A percentile compares a stretch with the other conserved stretches of the same genome.
Evolutionary conservation across 1,140 invertebrate genomes (phyloP).

Genomic region (Luehdorfia chinensis): DNA sequence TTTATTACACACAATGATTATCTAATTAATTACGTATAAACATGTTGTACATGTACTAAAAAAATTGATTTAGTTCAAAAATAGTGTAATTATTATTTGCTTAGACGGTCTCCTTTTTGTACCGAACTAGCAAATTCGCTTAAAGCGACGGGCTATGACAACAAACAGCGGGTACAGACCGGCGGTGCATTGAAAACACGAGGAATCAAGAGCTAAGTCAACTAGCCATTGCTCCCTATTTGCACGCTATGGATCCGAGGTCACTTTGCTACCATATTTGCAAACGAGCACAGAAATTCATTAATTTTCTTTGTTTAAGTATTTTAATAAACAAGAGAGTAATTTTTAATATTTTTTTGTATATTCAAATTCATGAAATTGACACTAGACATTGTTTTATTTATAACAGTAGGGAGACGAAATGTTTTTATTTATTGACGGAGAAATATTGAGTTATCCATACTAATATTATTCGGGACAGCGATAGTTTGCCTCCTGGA

Average conservation of each 20-base stretch:
- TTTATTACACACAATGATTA: too few species aligned
- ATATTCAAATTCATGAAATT: background rate
- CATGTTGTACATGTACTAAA: too few species aligned
- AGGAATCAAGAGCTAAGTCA: slow-evolving; percentile 68
- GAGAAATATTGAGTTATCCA: too few species aligned
- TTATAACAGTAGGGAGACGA: too few species aligned
- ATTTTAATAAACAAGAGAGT: background rate
- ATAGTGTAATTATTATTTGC: background rate
- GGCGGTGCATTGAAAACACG: slow-evolving; percentile 53
- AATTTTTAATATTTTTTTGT: background rate
- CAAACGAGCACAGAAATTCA: background rate
- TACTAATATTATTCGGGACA: too few species aligned
- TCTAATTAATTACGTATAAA: too few species aligned
- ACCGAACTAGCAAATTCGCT: background rate
- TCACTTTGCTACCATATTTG: slow-evolving; percentile 24
- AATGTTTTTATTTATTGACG: too few species aligned
- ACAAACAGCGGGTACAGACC: slow-evolving; percentile 34
- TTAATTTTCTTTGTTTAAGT: background rate
- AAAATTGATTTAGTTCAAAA: background rate
- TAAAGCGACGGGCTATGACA: slow-evolving; percentile 9
- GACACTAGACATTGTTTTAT: too few species aligned
- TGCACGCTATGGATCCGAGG: slow-evolving; percentile 52
- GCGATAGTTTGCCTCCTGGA: too few species aligned
- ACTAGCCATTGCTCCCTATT: slow-evolving; percentile 55
- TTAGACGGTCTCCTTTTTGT: background rate